Base-by-base conservation (phyloP, 2,113 vertebrate genomes). In the Plotosus lineatus region DNA sequence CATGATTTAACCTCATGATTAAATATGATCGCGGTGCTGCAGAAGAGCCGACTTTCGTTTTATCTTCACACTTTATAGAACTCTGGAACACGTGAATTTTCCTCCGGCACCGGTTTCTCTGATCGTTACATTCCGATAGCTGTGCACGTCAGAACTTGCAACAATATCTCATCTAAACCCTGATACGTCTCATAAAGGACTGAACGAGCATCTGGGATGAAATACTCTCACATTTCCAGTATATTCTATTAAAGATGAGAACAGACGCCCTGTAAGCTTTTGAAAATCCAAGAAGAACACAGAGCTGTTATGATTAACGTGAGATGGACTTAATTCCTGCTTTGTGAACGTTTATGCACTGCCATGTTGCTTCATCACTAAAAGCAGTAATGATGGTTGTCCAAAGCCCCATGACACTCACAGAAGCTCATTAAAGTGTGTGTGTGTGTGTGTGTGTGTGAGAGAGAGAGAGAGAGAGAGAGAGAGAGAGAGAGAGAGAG, bases 381-480 rank as follows among this genome's bases (percentile, higher is more conserved):
- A 33, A n/a, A 51, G 28, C 21, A 5, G 46, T 12, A 38, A 38
- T 11, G 3, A 61, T 17, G 36, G 23, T 46, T 63, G 23, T 28
- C n/a, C 23, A 55, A 48, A 48, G 28, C 61, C 36, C 48, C 15
- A 44, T 28, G 26, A 40, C 71, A 74, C 58, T 23, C 23, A 66
- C 58, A 75, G 50, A 66, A 58, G 23, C 9, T 48, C 68, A 42
- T 55, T 82, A 79, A 74, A 26, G 63, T 33, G 61, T 38, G 21
- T 72, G 44, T 72, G 26, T 66, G 26, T 46, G 44, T 46, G 51
- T 23, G 51, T 53, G 51, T 53, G 51, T 8, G 51, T 12, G 56
- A 28, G n/a, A 58, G 55, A 58, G 55, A 58, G 7, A 58, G 55
- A 19, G 40, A 48, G 26, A 48, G n/a, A 28, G 42, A 3, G 26